A percentile compares a stretch with the other conserved stretches of the same genome.
phyloP scores from a whole-genome alignment of 2,797 vertebrate species.

The Scolopax rusticola region DNA sequence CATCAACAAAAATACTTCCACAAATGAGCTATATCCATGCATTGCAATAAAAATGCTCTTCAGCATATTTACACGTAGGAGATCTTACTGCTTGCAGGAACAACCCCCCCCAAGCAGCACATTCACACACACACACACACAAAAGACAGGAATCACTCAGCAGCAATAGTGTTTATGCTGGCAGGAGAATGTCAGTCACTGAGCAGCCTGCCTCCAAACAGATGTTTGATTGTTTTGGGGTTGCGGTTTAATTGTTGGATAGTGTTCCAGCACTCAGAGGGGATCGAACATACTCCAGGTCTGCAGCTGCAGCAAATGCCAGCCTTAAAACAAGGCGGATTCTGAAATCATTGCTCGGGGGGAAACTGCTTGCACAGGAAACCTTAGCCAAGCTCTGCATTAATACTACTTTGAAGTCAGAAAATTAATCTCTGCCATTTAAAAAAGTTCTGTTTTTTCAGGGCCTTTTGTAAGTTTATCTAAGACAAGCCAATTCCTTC shows the following conservation, averaged over 20 bases:
- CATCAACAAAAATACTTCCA: slow-evolving; percentile 4
- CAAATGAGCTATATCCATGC: neutral
- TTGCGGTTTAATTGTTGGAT: slow-evolving; percentile 91
- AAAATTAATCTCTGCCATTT: slow-evolving; percentile 76
- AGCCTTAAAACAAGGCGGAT: slow-evolving; percentile 78
- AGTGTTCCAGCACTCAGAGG: slow-evolving; percentile 86
- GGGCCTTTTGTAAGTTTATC: slow-evolving; percentile 73
- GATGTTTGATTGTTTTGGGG: slow-evolving; percentile 93
- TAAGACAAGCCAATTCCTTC: slow-evolving; percentile 72
- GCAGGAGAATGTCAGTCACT: slow-evolving; percentile 83
- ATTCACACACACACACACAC: neutral
- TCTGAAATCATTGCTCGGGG: slow-evolving; percentile 77
- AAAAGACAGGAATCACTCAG: slow-evolving; percentile 67
- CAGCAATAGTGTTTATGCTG: slow-evolving; percentile 81
- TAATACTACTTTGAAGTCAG: slow-evolving; percentile 87
- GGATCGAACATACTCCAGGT: slow-evolving; percentile 81
- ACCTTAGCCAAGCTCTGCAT: slow-evolving; percentile 82
- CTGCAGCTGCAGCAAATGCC: slow-evolving; percentile 87
- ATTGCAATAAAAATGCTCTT: neutral
- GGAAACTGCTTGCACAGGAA: slow-evolving; percentile 79
- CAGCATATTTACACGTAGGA: neutral
- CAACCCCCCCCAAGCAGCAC: neutral
- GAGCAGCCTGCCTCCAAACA: slow-evolving; percentile 89
- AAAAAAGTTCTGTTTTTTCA: slow-evolving; percentile 74
- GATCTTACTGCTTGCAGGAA: neutral